Base-by-base conservation (phyloP, 2,113 vertebrate species). In the Platysternon megacephalum region DNA sequence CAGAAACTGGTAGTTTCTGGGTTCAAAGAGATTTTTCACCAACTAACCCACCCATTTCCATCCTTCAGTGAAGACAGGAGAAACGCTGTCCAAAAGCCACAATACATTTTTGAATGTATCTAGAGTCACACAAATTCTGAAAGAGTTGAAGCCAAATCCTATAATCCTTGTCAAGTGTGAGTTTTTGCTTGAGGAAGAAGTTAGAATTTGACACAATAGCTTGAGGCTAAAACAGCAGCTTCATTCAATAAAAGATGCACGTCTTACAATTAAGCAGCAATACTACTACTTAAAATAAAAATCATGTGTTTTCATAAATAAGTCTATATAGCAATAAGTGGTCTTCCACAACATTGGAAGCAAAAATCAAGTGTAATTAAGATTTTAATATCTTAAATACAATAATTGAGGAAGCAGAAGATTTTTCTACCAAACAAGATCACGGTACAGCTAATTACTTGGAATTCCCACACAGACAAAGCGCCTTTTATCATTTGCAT, bases 371-470 rank as follows among this genome's bases (percentile, higher is more conserved):
- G 0, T 76, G 72, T 84, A 48, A 35, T n/a, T 12, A 35, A 83
- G 82, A 44, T 82, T 91, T 91, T 94, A 95, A 83, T 28, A 53
- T n/a, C 51, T 29, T 42, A 14, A 79, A 94, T 72, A 88, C 52
- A 96, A 82, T 55, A 96, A 51, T 80, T 95, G 88, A 93, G 39
- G 79, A 85, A 82, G 24, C 19, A 93, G 52, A 93, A 86, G 55
- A 93, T 56, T 89, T 85, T 7, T 91, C 88, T 44, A 52, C 86
- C 85, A 80, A 93, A 94, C 87, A 84, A 82, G 85, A 88, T 85
- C 68, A 95, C 93, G 88, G 94, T 87, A 89, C 68, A 95, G 81
- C 58, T 89, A 94, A 96, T 97, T 96, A 97, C 92, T 95, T 96
- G 94, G 95, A 95, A 96, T 91, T 89, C 91, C 93, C 94, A 85